Conservation (phyloP, 2,888 invertebrate species). For the Thysanoteuthis rhombus region DNA sequence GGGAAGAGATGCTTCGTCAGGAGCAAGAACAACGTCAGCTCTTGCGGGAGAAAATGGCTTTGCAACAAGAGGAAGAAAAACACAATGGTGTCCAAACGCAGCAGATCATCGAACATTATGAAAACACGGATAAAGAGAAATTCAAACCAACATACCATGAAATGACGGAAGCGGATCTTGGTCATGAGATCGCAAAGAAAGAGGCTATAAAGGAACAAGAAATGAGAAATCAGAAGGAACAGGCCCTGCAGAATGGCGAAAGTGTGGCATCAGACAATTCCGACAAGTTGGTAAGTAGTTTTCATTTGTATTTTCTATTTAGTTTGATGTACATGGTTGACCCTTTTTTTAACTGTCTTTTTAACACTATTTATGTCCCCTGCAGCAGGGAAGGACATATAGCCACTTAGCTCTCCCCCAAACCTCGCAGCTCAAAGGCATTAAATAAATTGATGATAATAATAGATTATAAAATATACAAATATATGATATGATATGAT, state of each 20-base stretch:
- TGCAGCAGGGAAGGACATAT: no score
- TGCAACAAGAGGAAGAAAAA: not conserved
- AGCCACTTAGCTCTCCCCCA: no score
- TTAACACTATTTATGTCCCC: no score
- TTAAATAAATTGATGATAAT: no score
- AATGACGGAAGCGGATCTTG: constrained; percentile 61
- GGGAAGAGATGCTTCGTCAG: constrained; percentile 55
- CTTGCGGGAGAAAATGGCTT: constrained; percentile 35
- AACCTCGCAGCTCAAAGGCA: no score
- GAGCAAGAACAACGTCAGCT: constrained; percentile 47
- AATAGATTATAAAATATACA: no score
- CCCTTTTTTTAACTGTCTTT: no score
- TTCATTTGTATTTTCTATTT: no score
- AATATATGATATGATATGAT: no score
- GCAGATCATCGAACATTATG: not conserved
- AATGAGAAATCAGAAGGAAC: not conserved
- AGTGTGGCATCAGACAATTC: not conserved
- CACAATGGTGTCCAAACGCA: not conserved
- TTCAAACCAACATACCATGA: constrained; percentile 52
- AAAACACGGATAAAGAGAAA: not conserved
- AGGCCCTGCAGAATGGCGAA: not conserved
- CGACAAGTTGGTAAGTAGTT: no score
- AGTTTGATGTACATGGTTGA: no score
- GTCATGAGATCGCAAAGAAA: constrained; percentile 51
- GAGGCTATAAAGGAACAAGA: constrained; percentile 45